A percentile compares a stretch with the other conserved stretches of the same genome.
Evolutionary conservation across 1,140 invertebrate genomes (phyloP).

Genomic region (Drosophila pandora): DNA sequence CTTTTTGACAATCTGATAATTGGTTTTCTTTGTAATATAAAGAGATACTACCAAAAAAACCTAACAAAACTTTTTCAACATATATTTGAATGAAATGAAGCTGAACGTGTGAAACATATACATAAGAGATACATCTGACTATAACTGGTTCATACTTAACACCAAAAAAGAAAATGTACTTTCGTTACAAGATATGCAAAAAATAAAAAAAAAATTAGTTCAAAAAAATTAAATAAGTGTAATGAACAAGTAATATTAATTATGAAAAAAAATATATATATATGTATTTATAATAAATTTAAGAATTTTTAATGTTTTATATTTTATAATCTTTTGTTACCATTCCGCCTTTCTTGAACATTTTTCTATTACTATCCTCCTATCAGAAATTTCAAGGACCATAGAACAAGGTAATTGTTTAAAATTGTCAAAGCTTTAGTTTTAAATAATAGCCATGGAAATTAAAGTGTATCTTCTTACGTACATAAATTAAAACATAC

Average conservation of each 20-base stretch:
- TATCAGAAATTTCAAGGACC: neutral
- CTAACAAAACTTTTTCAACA: slow-evolving; percentile 59
- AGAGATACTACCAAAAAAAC: slow-evolving; percentile 66
- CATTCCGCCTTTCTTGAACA: neutral
- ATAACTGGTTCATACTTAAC: neutral
- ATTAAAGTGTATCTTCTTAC: slow-evolving; percentile 66
- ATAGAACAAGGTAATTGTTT: neutral
- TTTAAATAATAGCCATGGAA: slow-evolving; percentile 47
- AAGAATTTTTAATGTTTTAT: slow-evolving; percentile 32
- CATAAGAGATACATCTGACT: neutral
- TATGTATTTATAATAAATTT: slow-evolving; percentile 32
- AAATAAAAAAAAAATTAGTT: slow-evolving; percentile 57
- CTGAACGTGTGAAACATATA: neutral
- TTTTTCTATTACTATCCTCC: neutral
- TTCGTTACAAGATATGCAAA: slow-evolving; percentile 38
- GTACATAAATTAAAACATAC: slow-evolving; percentile 15
- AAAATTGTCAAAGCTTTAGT: slow-evolving; percentile 1
- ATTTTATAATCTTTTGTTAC: slow-evolving; percentile 11
- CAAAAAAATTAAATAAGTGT: neutral
- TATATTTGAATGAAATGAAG: slow-evolving; percentile 61
- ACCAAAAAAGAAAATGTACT: neutral
- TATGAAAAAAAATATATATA: slow-evolving; percentile 14
- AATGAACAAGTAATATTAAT: neutral
- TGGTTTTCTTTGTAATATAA: slow-evolving; percentile 56
- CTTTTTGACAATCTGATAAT: slow-evolving; percentile 57